Base-by-base conservation (phyloP, 2,888 invertebrate genomes). In the Xanthorhoe spadicearia region DNA sequence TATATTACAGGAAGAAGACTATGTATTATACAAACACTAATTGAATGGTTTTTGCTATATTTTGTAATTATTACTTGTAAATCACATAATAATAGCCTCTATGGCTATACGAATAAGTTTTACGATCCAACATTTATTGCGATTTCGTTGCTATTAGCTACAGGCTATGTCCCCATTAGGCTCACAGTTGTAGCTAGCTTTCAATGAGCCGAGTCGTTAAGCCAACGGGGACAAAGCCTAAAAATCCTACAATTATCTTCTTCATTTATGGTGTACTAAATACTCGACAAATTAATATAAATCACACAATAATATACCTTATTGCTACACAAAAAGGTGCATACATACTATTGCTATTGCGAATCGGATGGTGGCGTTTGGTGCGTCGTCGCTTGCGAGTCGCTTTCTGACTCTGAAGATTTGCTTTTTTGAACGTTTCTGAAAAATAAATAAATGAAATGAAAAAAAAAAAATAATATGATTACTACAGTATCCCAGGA, bases 371-470 rank as follows among this genome's bases (percentile, higher is more conserved):
- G 50, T n/a, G 59, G 19, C 15, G 19, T 48, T 23, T 50, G 66
- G 50, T 58, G 64, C 17, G 64, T 57, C 19, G 55, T 58, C 18
- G 54, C 35, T 53, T 60, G 64, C 17, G 63, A 50, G 18, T 64
- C 64, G 19, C 63, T 56, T 6, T 61, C 66, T n/a, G 59, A 54
- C 48, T 69, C 67, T 8, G 60, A 28, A 17, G 61, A 64, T 60
- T 64, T 61, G 32, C 38, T 62, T 50, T 61, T 69, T 13, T 73
- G 67, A 9, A 71, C 60, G 64, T 67, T 70, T 59, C 72, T 72
- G 60, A 17, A 50, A 64, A 15, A 18, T 28, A 53, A 2, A 65
- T n/a, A n/a, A n/a, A n/a, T n/a, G n/a, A n/a, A n/a, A n/a, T n/a
- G n/a, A n/a, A n/a, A n/a, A n/a, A n/a, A n/a, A n/a, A n/a, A n/a